Evolutionary conservation across 2,113 vertebrate genomes (phyloP), one percentile per base, ranked within the genome.

Genomic region (Ophthalmolycus amberensis): DNA sequence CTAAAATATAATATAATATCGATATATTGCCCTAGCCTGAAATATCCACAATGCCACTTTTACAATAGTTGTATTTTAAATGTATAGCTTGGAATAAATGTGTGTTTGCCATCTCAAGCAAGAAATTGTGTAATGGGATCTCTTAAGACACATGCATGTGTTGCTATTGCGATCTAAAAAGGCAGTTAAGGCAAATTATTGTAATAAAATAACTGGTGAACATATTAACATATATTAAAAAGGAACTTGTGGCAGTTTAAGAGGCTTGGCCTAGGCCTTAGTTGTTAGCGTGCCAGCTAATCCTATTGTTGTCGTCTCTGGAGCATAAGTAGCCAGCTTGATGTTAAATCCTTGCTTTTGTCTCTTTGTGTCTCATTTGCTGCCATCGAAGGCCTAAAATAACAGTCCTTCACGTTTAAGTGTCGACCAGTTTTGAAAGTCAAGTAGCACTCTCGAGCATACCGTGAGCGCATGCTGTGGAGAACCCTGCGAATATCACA

Each of bases 261-360:
- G 90, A 88, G 77, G 88, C 82, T 89, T 89, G 85, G 86, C 71
- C 66, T n/a, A 2, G 72, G 80, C 71, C 83, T 83, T 32, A 58
- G 71, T 78, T 79, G 75, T 90, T 83, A 89, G 83, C 69, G 38
- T 72, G 72, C 66, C 73, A 12, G 68, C 71, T 92, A 93, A 93
- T 91, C 90, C 88, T 71, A 89, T 89, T 91, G 90, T 93, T 91
- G 84, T 88, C 50, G 85, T 81, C 83, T 77, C 71, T 71, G 18
- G 77, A 83, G 81, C 70, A 46, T 77, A 85, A 90, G 84, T 86
- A 62, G 73, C 32, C 9, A 85, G 85, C 81, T 93, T 82, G 62
- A 86, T 79, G 72, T 83, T 80, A 91, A 91, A 85, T 81, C 76
- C 88, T 79, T 77, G 63, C 75, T 73, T 88, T 80, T 85, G 77